These are phyloP conservation scores for Diaprepes abbreviatus DNA, from an alignment of 2,888 invertebrate genomes.

Conservation along the genomic window DNA sequence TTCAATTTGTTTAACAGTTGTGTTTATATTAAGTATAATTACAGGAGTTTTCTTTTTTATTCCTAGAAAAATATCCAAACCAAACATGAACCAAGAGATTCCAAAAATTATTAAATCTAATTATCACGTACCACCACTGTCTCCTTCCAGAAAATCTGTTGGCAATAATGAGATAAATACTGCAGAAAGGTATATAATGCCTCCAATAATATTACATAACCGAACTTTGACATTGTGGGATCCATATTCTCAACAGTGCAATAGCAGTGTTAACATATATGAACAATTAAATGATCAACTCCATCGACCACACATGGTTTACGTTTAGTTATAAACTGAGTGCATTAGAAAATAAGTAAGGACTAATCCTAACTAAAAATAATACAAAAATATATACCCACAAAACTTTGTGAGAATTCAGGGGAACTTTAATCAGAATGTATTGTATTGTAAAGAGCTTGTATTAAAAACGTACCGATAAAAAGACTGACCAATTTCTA, in stretches of 20 bases:
- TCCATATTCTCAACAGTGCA: constrained; percentile 56
- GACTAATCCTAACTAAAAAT: too few species aligned
- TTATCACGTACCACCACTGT: constrained; percentile 46
- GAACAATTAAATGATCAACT: constrained; percentile 66
- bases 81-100: constrained; percentile 55
- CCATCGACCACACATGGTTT: constrained; percentile 69
- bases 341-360: too few species aligned
- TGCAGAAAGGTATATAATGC: constrained; percentile 63
- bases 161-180: constrained; percentile 27
- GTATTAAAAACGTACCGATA: not conserved
- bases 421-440: not conserved
- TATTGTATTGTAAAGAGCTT: constrained; percentile 6
- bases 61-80: constrained; percentile 51
- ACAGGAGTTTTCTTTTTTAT: constrained; percentile 62
- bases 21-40: constrained; percentile 60
- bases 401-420: constrained; percentile 1
- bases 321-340: too few species aligned
- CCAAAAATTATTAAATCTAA: constrained; percentile 36
- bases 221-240: constrained; percentile 64
- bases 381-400: not conserved
- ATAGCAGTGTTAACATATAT: constrained; percentile 61
- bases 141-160: constrained; percentile 49
- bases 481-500: constrained; percentile 12
- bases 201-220: constrained; percentile 54
- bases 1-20: constrained; percentile 67